Base-by-base conservation (phyloP, 2,888 invertebrate genomes). In the Liposcelis brunnea region DNA sequence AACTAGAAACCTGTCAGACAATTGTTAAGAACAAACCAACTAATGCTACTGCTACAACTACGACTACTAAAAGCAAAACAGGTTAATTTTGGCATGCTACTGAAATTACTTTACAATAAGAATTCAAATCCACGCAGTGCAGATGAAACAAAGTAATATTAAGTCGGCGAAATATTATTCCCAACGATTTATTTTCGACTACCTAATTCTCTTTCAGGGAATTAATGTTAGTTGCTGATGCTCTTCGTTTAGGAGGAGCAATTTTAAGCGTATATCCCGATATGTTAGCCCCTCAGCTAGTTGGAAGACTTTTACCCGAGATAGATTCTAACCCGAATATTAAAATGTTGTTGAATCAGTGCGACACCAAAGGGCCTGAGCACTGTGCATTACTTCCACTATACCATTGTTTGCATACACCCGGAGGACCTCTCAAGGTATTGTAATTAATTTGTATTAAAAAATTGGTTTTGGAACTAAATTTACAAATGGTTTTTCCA, bases 401-500 rank as follows among this genome's bases (percentile, higher is more conserved):
- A 0, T 93, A 93, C 62, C 95, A 97, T 61, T 95, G 94, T 56
- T 68, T 95, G 50, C 95, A 97, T 59, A 95, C 97, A 1, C 97
- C 97, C n/a, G 97, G 97, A 37, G 97, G 97, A 2, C 97, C 97
- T 0, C 66, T 97, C 4, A 95, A 97, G 70, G 87, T 85, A 60
- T 18, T 6, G n/a, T 32, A 44, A 7, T n/a, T n/a, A n/a, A n/a
- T n/a, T n/a, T n/a, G n/a, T n/a, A n/a, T n/a, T n/a, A n/a, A n/a
- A 10, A 14, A 8, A 36, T 11, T 45, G n/a, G 8, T 11, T 18
- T 33, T 36, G 5, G n/a, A n/a, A n/a, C n/a, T n/a, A n/a, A n/a
- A n/a, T n/a, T n/a, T n/a, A n/a, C n/a, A n/a, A n/a, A n/a, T n/a
- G n/a, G n/a, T n/a, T n/a, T n/a, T 67, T 66, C 5, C 63, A 87